Conservation (phyloP, 2,888 invertebrate genomes). For the Chloroclysta siterata region DNA sequence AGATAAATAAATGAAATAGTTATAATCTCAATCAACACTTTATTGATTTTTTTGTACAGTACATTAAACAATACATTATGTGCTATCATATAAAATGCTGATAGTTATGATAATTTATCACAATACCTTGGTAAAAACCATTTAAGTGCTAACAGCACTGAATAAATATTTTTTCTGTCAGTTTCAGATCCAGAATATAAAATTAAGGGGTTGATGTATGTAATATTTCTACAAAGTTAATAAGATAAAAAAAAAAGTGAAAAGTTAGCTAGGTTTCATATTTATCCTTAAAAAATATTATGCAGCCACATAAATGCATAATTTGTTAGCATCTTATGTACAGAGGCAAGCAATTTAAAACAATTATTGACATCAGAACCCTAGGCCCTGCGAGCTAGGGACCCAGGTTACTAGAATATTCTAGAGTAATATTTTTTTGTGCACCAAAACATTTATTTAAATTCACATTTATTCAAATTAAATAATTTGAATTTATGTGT, state of each 20-base stretch:
- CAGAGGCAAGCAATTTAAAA: conserved; percentile 34
- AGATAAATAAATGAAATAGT: neutral
- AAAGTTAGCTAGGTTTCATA: neutral
- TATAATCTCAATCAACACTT: neutral
- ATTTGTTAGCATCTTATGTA: conserved; percentile 8
- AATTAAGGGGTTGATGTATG: too few species aligned
- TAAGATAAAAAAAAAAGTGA: neutral
- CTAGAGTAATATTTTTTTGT: too few species aligned
- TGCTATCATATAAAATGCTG: neutral
- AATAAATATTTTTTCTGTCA: too few species aligned
- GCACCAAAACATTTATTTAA: too few species aligned
- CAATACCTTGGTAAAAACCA: neutral
- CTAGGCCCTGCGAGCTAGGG: too few species aligned
- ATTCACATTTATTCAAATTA: too few species aligned
- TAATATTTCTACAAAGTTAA: neutral
- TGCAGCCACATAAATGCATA: neutral
- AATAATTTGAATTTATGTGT: too few species aligned
- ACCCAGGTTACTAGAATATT: too few species aligned
- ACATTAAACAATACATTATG: too few species aligned
- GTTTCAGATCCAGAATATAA: too few species aligned
- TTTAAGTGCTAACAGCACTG: too few species aligned
- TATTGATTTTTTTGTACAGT: neutral
- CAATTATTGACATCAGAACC: conserved; percentile 1
- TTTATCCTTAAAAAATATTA: neutral
- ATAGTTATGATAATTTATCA: neutral